Evolutionary conservation across 2,113 vertebrate genomes (phyloP).

Genomic region (Cochlearius cochlearius): DNA sequence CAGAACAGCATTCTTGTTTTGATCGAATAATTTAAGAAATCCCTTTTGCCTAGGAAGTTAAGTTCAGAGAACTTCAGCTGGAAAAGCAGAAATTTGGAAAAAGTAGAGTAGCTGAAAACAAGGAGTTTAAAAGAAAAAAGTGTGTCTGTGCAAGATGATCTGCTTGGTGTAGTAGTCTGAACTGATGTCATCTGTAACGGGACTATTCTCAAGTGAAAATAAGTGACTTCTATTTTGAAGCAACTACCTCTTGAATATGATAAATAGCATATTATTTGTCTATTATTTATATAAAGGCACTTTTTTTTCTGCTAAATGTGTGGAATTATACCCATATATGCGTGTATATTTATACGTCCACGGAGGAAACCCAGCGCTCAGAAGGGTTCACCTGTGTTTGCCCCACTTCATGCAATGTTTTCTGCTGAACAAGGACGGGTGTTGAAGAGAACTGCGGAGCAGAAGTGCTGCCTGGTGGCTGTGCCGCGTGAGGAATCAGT

Average conservation of each 20-base stretch:
- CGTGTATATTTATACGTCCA: neutral
- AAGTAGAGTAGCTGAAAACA: neutral
- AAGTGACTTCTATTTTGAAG: neutral
- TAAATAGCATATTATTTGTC: neutral
- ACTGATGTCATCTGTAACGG: neutral
- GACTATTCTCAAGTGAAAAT: neutral
- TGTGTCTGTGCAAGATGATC: neutral
- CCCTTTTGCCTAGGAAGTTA: neutral
- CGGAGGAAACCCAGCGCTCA: neutral
- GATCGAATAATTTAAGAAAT: neutral
- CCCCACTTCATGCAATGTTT: neutral
- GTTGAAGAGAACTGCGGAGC: neutral
- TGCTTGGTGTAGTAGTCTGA: neutral
- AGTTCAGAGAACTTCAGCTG: neutral
- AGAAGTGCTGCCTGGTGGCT: neutral
- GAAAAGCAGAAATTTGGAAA: neutral
- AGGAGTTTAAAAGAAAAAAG: neutral
- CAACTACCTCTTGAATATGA: neutral
- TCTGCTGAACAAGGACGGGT: neutral
- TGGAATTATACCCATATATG: neutral
- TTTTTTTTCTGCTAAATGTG: neutral
- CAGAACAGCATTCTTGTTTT: neutral
- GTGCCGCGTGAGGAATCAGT: neutral
- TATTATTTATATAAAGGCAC: neutral
- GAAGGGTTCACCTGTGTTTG: rapidly evolving